phyloP scores from a whole-genome alignment of 2,888 invertebrate genomes.

The Amblyjoppa proteus region DNA sequence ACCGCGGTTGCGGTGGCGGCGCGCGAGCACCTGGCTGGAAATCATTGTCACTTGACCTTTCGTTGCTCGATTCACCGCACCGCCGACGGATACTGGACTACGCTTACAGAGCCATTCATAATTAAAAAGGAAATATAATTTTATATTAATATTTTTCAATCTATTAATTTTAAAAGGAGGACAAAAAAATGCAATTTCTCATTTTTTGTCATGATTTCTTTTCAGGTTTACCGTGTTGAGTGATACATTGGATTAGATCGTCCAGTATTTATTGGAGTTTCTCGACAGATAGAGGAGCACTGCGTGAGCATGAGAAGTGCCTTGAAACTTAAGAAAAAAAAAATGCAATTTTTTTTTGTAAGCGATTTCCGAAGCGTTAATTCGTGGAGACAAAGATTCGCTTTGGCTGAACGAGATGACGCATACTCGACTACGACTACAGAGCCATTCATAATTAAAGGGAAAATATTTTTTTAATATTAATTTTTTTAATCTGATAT shows the following conservation, averaged over 20 bases:
- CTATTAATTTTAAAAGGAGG: too few species aligned
- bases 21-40: conserved; percentile 69
- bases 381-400: conserved; percentile 16
- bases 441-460: conserved; percentile 52
- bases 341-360: background rate
- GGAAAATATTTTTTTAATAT: background rate
- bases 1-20: conserved; percentile 46
- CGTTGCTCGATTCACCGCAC: conserved; percentile 57
- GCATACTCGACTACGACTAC: conserved; percentile 49
- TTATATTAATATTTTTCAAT: background rate
- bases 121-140: background rate
- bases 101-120: conserved; percentile 59
- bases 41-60: conserved; percentile 73
- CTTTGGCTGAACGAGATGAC: conserved; percentile 41
- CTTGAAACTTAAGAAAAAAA: background rate
- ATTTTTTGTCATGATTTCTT: too few species aligned
- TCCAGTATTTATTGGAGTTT: background rate
- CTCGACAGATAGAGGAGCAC: background rate
- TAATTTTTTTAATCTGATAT: too few species aligned
- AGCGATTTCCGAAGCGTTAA: conserved; percentile 20
- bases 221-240: background rate
- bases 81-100: conserved; percentile 43
- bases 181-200: too few species aligned
- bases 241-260: background rate
- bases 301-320: background rate